phyloP scores from a whole-genome alignment of 2,113 vertebrate genomes.

The Phaetusa simplex region DNA sequence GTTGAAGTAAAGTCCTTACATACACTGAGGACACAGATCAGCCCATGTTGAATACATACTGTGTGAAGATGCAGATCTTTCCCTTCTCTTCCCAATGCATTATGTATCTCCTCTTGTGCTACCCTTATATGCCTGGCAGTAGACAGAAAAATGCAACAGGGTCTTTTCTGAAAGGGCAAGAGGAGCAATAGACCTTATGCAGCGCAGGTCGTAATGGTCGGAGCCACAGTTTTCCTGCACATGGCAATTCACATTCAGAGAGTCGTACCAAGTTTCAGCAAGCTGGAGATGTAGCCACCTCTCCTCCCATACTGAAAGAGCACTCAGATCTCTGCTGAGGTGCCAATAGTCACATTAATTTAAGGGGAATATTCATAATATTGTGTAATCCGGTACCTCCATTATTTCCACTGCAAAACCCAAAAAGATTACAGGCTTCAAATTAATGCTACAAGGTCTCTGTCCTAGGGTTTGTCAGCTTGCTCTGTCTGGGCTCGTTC shows the following conservation, averaged over 20 bases:
- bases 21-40: background rate
- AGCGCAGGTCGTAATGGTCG: background rate
- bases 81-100: background rate
- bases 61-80: background rate
- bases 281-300: background rate
- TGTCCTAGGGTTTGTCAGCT: background rate
- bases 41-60: background rate
- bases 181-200: accelerated
- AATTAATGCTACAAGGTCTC: background rate
- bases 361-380: background rate
- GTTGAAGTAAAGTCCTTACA: background rate
- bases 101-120: background rate
- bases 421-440: background rate
- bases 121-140: background rate
- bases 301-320: background rate
- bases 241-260: background rate
- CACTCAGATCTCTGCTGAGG: background rate
- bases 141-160: background rate
- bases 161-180: background rate
- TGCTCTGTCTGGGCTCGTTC: background rate
- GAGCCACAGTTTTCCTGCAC: background rate
- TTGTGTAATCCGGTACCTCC: background rate
- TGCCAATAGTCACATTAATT: background rate
- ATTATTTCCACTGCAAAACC: background rate
- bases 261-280: background rate